A percentile compares a stretch with the other conserved stretches of the same genome.
Conservation (phyloP, 2,797 vertebrate species). For the Glossophaga mutica region DNA sequence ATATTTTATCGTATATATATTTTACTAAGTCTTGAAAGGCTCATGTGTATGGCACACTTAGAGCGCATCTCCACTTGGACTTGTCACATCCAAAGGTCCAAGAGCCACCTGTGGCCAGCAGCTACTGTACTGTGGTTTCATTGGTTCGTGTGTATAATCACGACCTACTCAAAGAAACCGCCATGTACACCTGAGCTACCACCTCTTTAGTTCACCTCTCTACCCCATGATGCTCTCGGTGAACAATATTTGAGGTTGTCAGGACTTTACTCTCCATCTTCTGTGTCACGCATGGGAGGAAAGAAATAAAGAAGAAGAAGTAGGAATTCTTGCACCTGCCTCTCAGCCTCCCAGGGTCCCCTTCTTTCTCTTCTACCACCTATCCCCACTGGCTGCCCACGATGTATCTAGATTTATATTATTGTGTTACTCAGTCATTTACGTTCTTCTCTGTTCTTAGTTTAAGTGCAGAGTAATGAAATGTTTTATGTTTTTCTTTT, state of each 20-base stretch:
- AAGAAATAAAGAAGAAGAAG: neutral
- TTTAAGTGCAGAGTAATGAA: slow-evolving; percentile 5
- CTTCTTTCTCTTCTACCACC: neutral
- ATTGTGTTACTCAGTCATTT: neutral
- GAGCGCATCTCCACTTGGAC: neutral
- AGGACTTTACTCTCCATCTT: neutral
- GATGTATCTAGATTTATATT: neutral
- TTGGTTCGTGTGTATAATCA: neutral
- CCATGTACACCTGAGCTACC: fast-evolving
- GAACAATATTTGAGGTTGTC: neutral
- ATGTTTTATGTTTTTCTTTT: neutral
- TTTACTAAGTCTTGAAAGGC: neutral
- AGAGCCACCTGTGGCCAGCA: neutral
- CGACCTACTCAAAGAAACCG: neutral
- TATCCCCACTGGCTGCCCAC: neutral
- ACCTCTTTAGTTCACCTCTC: neutral
- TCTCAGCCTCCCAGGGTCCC: neutral
- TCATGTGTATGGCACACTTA: neutral
- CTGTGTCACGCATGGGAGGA: neutral
- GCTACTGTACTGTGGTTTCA: neutral
- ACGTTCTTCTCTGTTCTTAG: neutral
- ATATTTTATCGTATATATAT: neutral
- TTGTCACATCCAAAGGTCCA: neutral
- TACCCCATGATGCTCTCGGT: neutral
- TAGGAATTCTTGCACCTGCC: neutral